These are phyloP conservation scores for Gallirallus australis DNA, from an alignment of 2,797 vertebrate species.

Conservation along the genomic window DNA sequence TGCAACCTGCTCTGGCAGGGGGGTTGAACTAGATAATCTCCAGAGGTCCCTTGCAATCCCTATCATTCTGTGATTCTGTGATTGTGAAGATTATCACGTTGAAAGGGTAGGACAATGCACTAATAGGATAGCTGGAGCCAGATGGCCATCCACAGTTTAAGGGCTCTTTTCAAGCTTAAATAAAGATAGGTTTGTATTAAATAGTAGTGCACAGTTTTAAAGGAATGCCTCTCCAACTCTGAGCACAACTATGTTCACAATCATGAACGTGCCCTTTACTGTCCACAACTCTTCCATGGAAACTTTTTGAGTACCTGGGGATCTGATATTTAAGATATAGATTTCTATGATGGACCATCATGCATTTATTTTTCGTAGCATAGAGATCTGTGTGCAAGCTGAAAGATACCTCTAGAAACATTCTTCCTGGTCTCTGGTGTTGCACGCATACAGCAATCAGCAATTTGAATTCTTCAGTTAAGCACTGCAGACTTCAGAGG, in stretches of 20 bases:
- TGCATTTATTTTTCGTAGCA: neutral
- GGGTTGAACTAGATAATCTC: too few relatives aligned
- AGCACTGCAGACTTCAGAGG: neutral
- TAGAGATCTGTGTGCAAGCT: neutral
- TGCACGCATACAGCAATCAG: neutral
- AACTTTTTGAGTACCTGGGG: neutral
- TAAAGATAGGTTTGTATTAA: neutral
- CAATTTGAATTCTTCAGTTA: neutral
- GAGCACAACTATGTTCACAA: neutral
- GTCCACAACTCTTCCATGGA: neutral
- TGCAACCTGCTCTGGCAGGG: too few relatives aligned
- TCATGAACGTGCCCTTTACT: neutral
- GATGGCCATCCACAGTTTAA: neutral
- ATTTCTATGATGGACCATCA: neutral
- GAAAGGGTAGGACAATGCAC: neutral
- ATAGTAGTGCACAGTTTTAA: neutral
- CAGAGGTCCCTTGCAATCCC: too few relatives aligned
- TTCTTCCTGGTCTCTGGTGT: neutral
- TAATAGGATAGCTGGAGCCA: neutral
- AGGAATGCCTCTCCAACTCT: neutral
- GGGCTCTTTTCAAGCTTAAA: neutral
- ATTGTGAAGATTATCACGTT: neutral
- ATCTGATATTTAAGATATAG: neutral
- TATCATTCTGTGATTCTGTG: too few relatives aligned
- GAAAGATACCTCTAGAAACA: neutral